Evolutionary conservation across 2,888 invertebrate genomes (phyloP).

Genomic region (Physocephala rufipes): DNA sequence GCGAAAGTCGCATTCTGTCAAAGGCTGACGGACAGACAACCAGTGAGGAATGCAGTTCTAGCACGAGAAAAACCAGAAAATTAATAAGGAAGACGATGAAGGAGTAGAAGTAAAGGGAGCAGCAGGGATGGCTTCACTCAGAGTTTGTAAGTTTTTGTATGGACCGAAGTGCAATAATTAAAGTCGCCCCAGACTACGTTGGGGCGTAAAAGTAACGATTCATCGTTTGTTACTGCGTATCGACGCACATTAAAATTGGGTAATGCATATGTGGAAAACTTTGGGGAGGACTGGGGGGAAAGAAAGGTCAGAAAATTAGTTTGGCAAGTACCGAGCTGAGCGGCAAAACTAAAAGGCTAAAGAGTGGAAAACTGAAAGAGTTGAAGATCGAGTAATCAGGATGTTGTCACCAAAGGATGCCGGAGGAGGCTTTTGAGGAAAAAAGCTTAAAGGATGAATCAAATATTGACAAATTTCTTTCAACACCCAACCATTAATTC

Average conservation of each 20-base stretch:
- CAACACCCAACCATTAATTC: too few species aligned
- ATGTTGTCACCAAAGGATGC: not conserved
- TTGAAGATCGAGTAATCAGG: not conserved
- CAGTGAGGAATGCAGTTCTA: constrained; percentile 1
- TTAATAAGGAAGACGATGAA: not conserved
- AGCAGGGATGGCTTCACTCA: too few species aligned
- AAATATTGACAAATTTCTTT: too few species aligned
- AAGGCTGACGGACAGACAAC: not conserved
- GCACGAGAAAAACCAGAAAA: not conserved
- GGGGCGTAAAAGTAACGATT: constrained; percentile 20
- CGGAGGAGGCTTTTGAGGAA: not conserved
- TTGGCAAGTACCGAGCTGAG: not conserved
- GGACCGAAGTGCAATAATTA: not conserved
- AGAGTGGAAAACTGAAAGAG: not conserved
- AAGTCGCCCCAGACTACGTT: constrained; percentile 21
- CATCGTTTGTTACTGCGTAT: constrained; percentile 25
- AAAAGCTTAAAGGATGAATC: too few species aligned
- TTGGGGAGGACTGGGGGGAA: not conserved
- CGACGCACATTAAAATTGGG: constrained; percentile 18
- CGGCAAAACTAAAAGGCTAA: not conserved
- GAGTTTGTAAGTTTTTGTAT: too few species aligned
- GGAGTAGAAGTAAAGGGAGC: not conserved
- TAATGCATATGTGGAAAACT: not conserved
- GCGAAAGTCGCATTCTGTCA: constrained; percentile 35
- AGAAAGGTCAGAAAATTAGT: not conserved